Evolutionary conservation across 2,888 invertebrate genomes (phyloP).

Genomic region (Petrolisthes cinctipes): DNA sequence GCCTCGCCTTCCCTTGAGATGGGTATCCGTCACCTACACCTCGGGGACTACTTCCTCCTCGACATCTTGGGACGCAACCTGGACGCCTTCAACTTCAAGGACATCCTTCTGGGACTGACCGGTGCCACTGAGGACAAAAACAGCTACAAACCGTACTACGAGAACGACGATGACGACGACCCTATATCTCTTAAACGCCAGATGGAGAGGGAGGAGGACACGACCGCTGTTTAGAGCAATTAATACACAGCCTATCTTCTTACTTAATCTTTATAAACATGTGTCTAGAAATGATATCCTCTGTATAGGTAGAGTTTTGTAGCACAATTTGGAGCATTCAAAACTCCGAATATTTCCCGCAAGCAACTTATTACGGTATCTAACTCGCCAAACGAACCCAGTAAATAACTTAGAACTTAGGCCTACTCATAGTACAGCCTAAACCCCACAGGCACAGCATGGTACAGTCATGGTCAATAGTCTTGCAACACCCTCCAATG

Average conservation of each 20-base stretch:
- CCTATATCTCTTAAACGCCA: background rate
- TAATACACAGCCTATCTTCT: background rate
- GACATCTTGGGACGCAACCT: slow-evolving; percentile 51
- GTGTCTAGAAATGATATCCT: too few relatives aligned
- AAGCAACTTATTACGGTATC: too few relatives aligned
- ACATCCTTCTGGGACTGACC: slow-evolving; percentile 30
- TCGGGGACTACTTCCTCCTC: slow-evolving; percentile 61
- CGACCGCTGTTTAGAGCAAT: background rate
- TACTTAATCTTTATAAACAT: too few relatives aligned
- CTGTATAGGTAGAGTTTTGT: too few relatives aligned
- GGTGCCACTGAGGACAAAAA: background rate
- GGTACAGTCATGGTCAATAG: too few relatives aligned
- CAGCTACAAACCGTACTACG: background rate
- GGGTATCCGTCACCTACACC: slow-evolving; percentile 30
- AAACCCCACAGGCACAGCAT: too few relatives aligned
- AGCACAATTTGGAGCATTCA: too few relatives aligned
- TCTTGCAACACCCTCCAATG: too few relatives aligned
- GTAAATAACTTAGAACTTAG: too few relatives aligned
- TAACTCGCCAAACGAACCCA: too few relatives aligned
- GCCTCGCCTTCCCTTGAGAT: slow-evolving; percentile 32
- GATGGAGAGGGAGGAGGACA: background rate
- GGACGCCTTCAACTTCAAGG: slow-evolving; percentile 58
- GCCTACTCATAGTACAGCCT: too few relatives aligned
- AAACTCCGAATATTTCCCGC: too few relatives aligned
- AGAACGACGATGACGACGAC: background rate